Base-by-base conservation (phyloP, 2,888 invertebrate species). In the Cataglyphis livida region DNA sequence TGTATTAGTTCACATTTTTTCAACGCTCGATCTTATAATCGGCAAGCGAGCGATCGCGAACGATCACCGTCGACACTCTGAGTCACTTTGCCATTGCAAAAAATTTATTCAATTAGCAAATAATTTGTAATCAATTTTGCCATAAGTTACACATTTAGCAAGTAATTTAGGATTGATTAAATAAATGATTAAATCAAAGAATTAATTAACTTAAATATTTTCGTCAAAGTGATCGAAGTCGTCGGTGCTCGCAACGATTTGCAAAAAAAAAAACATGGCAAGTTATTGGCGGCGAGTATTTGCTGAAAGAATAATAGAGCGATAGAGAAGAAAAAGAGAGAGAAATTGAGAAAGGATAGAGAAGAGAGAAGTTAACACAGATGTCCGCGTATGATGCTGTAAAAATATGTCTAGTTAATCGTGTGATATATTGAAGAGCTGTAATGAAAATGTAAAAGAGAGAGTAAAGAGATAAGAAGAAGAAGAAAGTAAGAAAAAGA, bases 1-100 rank as follows among this genome's bases (percentile, higher is more conserved):
- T 98, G 96, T 83, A 85, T 90, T 90, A 90, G 85, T 89, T 82
- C n/a, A n/a, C 66, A 28, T 61, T 70, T 66, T 82, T 79, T 74
- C 74, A 61, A 82, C 38, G 81, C 74, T 76, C 62, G 44, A 64
- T 75, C 51, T 75, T n/a, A 15, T 62, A 15, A 38, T 74, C 12
- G 35, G 59, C 79, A 64, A 81, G 64, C 62, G 74, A 71, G 44
- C 79, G 44, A 74, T 51, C 35, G 44, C 44, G 71, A 70, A 35
- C 44, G 78, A 70, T 25, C 78, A 71, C 71, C 59, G 71, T 78
- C 78, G 44, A 78, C 44, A 21, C 59, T 21, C 0, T 1, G 3
- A 70, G n/a, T 61, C 59, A 0, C 3, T 59, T 57, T 68, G n/a
- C 6, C 1, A 18, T 44, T 15, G 15, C 7, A 7, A 57, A n/a